phyloP scores from a whole-genome alignment of 2,888 invertebrate species.

The Aphodius granarius region DNA sequence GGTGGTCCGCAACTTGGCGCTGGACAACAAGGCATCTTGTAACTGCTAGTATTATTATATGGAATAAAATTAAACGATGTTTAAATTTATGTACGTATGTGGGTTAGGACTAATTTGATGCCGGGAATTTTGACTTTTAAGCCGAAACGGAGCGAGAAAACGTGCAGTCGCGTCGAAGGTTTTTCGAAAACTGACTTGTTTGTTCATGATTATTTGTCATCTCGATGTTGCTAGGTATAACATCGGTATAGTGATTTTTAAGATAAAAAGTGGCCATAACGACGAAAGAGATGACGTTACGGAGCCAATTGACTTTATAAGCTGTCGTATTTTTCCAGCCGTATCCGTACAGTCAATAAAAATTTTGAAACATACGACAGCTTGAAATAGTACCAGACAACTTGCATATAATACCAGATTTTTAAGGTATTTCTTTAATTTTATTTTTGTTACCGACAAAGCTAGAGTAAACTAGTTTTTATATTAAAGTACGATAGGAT shows the following conservation, averaged over 20 bases:
- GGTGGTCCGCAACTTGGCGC: constrained; percentile 31
- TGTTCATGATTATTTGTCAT: background rate
- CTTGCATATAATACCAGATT: no score
- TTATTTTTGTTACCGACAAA: no score
- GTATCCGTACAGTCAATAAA: no score
- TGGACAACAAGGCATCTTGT: constrained; percentile 30
- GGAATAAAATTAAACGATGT: background rate
- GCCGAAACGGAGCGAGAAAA: background rate
- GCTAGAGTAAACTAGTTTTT: no score
- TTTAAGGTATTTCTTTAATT: no score
- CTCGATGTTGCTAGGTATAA: background rate
- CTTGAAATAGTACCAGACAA: no score
- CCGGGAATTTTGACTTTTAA: background rate
- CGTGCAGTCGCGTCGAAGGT: background rate
- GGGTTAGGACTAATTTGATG: background rate
- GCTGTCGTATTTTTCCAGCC: no score
- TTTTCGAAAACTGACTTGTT: background rate
- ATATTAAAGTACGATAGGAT: no score
- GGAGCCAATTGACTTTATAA: no score
- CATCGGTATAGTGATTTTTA: background rate
- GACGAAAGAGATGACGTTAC: no score
- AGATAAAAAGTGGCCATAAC: background rate
- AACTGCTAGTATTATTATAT: background rate
- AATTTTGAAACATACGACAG: no score
- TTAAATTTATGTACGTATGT: background rate